Conservation (phyloP, 2,888 invertebrate genomes). For the Lycia hirtaria region DNA sequence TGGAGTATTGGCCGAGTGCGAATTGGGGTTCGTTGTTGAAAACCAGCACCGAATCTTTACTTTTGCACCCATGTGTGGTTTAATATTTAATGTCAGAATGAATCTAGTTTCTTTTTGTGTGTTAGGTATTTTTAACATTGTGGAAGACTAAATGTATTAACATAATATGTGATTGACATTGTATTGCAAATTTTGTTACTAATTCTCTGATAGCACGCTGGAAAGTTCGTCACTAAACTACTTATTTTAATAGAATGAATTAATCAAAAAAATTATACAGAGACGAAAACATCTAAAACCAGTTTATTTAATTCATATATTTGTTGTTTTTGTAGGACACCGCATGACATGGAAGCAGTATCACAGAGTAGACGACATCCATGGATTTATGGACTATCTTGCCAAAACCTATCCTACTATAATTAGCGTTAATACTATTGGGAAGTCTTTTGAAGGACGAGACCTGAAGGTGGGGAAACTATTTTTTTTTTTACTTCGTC, state of each 20-base stretch:
- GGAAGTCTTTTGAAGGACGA: constrained; percentile 90
- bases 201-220: constrained; percentile 5
- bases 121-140: constrained; percentile 35
- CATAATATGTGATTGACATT: constrained; percentile 39
- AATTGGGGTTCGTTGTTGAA: constrained; percentile 86
- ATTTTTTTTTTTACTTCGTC: too few species aligned
- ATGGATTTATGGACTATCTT: constrained; percentile 91
- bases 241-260: constrained; percentile 9
- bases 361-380: constrained; percentile 90
- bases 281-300: too few species aligned
- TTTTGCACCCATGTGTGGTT: constrained; percentile 53
- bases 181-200: constrained; percentile 24
- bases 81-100: constrained; percentile 45
- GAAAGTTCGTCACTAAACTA: constrained; percentile 38
- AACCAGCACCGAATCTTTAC: constrained; percentile 61
- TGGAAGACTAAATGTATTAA: constrained; percentile 37
- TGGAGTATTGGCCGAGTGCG: constrained; percentile 86
- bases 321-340: constrained; percentile 61
- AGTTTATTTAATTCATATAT: too few species aligned
- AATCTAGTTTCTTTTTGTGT: constrained; percentile 31
- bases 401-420: constrained; percentile 90
- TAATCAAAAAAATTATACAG: background rate
- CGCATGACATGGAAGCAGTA: constrained; percentile 93
- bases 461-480: constrained; percentile 87
- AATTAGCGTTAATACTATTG: constrained; percentile 90